Conservation (phyloP, 2,888 invertebrate species). For the Caenorhabditis drosophilae region DNA sequence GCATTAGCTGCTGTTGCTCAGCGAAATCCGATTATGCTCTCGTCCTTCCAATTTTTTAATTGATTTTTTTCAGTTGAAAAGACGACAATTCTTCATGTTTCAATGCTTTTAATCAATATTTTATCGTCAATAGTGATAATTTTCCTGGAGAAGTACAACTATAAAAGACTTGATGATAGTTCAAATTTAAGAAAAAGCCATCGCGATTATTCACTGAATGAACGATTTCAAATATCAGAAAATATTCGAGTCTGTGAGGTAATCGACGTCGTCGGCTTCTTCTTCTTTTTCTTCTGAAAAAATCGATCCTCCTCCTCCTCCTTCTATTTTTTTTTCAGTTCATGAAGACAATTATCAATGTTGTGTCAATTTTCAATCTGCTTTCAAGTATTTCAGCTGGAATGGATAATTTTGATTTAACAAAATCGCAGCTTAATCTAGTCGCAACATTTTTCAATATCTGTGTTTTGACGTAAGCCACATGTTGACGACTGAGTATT, state of each 20-base stretch:
- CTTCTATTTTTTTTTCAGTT: slow-evolving; percentile 16
- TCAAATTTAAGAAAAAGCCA: slow-evolving; percentile 38
- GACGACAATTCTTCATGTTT: slow-evolving; percentile 16
- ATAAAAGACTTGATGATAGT: slow-evolving; percentile 25
- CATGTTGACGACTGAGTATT: no score
- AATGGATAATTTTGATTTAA: slow-evolving; percentile 33
- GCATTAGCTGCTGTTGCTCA: no score
- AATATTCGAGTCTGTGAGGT: slow-evolving; percentile 39
- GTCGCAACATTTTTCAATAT: slow-evolving; percentile 34
- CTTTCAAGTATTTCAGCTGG: slow-evolving; percentile 30
- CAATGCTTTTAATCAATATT: slow-evolving; percentile 24
- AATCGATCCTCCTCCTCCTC: background rate
- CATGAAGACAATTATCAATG: slow-evolving; percentile 35
- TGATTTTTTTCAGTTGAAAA: slow-evolving; percentile 22
- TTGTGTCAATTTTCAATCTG: slow-evolving; percentile 34
- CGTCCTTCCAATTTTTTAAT: no score
- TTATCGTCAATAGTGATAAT: slow-evolving; percentile 13
- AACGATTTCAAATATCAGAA: slow-evolving; percentile 38
- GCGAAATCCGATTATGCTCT: no score
- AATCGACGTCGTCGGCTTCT: background rate
- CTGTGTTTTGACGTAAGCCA: slow-evolving; percentile 31
- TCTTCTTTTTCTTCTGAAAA: slow-evolving; percentile 12
- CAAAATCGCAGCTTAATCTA: slow-evolving; percentile 12
- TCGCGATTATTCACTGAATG: slow-evolving; percentile 25
- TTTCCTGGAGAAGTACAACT: slow-evolving; percentile 34